Conservation (phyloP, 1,140 invertebrate genomes). For the Tachypleus tridentatus region DNA sequence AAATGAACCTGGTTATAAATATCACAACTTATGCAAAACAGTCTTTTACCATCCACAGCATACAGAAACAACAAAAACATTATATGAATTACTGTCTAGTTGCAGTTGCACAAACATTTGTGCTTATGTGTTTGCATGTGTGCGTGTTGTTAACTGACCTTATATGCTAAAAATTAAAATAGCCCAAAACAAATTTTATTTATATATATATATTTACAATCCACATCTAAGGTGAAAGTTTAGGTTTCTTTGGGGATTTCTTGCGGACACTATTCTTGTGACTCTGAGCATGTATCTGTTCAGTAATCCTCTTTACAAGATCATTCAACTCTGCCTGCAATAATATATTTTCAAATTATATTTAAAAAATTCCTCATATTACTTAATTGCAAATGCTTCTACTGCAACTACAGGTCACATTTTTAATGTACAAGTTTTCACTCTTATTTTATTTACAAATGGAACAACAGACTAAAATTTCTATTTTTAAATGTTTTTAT, state of each 20-base stretch:
- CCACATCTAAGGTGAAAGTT: too few relatives aligned
- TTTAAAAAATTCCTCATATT: neutral
- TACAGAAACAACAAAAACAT: too few relatives aligned
- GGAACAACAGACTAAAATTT: neutral
- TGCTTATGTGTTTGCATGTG: too few relatives aligned
- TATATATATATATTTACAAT: too few relatives aligned
- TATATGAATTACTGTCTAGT: too few relatives aligned
- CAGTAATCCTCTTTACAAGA: conserved; percentile 11
- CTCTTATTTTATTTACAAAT: neutral
- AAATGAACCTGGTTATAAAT: too few relatives aligned
- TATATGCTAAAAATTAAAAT: too few relatives aligned
- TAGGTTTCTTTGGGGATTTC: conserved; percentile 9
- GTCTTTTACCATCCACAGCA: too few relatives aligned
- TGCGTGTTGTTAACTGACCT: too few relatives aligned
- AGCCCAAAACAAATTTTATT: too few relatives aligned
- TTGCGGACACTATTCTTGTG: conserved; percentile 9
- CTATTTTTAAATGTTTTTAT: neutral
- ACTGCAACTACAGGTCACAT: neutral
- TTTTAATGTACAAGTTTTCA: neutral
- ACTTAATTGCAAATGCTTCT: neutral
- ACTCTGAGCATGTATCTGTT: conserved; percentile 10
- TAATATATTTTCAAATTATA: conserved; percentile 2
- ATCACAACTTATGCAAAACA: too few relatives aligned
- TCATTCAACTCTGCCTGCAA: conserved; percentile 11
- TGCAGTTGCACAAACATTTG: too few relatives aligned